These are phyloP conservation scores for Chelmon rostratus DNA, from an alignment of 2,797 vertebrate genomes.

Conservation along the genomic window DNA sequence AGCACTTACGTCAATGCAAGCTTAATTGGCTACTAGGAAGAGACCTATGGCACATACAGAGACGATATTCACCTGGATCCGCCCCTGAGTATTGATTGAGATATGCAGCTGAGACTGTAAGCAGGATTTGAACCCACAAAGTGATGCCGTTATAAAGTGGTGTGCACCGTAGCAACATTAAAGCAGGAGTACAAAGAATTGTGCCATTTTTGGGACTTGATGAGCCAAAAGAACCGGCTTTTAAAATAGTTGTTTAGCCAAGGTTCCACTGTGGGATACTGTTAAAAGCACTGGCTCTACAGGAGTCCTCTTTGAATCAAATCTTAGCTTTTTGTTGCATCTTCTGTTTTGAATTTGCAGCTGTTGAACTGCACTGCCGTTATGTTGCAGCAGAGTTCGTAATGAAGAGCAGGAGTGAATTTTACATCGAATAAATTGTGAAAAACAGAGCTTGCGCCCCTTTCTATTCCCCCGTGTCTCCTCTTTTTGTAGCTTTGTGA, in stretches of 20 bases:
- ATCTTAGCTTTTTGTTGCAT: background rate
- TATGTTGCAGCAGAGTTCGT: background rate
- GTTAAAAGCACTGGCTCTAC: background rate
- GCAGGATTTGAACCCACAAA: constrained; percentile 15
- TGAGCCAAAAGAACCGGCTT: background rate
- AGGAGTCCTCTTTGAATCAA: background rate
- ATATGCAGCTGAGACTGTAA: constrained; percentile 6
- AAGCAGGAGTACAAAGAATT: constrained; percentile 13
- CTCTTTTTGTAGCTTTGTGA: background rate
- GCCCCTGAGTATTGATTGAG: constrained; percentile 35
- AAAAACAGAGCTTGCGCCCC: no score
- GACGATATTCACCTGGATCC: no score
- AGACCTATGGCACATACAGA: no score
- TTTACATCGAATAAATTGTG: background rate
- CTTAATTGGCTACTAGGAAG: no score
- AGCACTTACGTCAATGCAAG: no score
- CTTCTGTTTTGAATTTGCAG: constrained; percentile 4
- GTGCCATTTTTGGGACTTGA: constrained; percentile 19
- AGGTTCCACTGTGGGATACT: background rate
- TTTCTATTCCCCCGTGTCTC: background rate
- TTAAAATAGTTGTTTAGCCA: background rate
- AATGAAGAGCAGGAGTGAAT: background rate
- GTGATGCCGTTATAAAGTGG: background rate
- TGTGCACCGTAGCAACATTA: background rate
- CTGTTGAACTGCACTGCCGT: background rate